Conservation (phyloP, 2,797 vertebrate species). For the Coccyzus lansbergi region DNA sequence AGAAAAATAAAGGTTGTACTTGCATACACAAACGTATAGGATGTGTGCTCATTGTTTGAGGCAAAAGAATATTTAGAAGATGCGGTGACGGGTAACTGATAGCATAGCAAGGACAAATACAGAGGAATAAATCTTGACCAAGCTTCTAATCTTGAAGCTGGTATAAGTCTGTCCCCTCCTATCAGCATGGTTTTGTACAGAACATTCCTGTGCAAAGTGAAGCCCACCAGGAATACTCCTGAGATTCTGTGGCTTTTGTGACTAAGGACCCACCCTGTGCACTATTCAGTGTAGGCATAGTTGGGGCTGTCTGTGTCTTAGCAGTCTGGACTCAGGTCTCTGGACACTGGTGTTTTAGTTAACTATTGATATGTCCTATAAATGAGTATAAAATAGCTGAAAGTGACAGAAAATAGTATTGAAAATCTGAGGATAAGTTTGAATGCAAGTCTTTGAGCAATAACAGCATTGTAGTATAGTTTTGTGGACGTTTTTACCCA, state of each 20-base stretch:
- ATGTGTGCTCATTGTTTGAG: neutral
- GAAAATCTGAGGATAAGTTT: neutral
- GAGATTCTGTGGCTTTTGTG: neutral
- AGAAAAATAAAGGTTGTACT: neutral
- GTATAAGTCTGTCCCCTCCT: neutral
- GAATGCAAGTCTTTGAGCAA: neutral
- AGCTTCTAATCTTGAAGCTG: neutral
- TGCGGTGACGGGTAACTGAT: neutral
- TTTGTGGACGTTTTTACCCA: neutral
- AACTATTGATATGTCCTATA: neutral
- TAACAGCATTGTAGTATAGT: neutral
- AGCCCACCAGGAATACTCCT: neutral
- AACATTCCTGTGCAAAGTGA: neutral
- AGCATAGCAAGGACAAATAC: neutral
- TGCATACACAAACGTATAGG: neutral
- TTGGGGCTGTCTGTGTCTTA: neutral
- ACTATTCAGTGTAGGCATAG: accelerated
- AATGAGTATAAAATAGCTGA: neutral
- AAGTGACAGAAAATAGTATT: neutral
- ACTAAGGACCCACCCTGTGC: neutral
- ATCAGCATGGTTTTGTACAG: neutral
- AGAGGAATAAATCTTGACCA: neutral
- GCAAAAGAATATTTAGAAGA: neutral
- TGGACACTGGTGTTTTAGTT: neutral
- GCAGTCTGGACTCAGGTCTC: neutral